phyloP scores from a whole-genome alignment of 2,797 vertebrate species.

The Onychomys arenicola region DNA sequence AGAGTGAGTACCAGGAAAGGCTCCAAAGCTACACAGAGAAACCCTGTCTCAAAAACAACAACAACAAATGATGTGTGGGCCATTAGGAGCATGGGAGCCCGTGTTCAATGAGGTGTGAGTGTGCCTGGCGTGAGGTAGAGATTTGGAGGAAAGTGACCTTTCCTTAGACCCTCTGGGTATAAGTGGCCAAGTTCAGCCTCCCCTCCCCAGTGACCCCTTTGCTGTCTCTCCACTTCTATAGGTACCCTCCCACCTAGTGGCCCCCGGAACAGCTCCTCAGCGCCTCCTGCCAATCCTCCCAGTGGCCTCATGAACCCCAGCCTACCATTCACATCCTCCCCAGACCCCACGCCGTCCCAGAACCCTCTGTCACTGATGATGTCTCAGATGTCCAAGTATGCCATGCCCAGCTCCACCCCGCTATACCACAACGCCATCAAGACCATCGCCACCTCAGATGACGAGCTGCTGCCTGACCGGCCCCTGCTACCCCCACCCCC shows the following conservation, averaged over 20 bases:
- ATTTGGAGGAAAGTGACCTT: neutral
- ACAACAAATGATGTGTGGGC: neutral
- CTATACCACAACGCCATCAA: constrained; percentile 99
- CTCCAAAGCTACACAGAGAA: too few relatives aligned
- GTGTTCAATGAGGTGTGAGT: neutral
- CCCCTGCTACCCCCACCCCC: constrained; percentile 92
- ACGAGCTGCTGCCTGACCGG: constrained; percentile 96
- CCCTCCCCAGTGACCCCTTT: neutral
- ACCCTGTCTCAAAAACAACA: too few relatives aligned
- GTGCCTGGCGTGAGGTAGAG: neutral
- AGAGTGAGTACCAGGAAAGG: too few relatives aligned
- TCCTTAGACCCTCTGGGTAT: rapidly evolving
- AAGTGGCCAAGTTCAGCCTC: neutral
- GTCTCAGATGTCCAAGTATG: constrained; percentile 99
- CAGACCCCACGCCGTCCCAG: constrained; percentile 93
- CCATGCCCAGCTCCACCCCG: constrained; percentile 98
- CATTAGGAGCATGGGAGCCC: rapidly evolving
- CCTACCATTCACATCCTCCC: constrained; percentile 94
- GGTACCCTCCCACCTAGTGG: constrained; percentile 86
- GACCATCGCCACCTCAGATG: constrained; percentile 98
- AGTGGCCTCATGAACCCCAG: constrained; percentile 91
- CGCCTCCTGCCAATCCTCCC: constrained; percentile 91
- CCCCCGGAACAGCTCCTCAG: constrained; percentile 93
- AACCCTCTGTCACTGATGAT: constrained; percentile 98
- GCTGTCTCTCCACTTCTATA: constrained; percentile 78